Evolutionary conservation across 1,140 invertebrate genomes (phyloP).

Genomic region (Druon quercuslanigerum): DNA sequence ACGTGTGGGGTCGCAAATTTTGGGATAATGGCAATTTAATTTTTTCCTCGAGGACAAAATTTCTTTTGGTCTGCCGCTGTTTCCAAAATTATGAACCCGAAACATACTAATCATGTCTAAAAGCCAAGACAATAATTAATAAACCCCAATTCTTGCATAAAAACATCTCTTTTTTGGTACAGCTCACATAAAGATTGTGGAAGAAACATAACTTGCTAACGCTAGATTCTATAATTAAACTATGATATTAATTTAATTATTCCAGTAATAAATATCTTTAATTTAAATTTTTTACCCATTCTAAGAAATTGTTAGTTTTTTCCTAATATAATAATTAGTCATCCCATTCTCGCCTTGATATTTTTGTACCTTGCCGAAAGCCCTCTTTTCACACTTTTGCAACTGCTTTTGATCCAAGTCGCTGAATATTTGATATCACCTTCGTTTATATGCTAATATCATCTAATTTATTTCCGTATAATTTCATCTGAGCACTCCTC

Average conservation of each 20-base stretch:
- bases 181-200: background rate
- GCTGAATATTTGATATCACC: constrained; percentile 32
- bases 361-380: background rate
- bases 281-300: background rate
- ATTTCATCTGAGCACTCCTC: constrained; percentile 32
- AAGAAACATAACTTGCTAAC: too few relatives aligned
- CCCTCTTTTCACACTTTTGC: constrained; percentile 24
- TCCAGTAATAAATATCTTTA: background rate
- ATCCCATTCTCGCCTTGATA: too few relatives aligned
- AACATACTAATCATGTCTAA: constrained; percentile 1
- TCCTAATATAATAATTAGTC: too few relatives aligned
- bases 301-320: background rate
- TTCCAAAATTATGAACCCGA: background rate
- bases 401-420: background rate
- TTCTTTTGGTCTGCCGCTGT: constrained; percentile 11
- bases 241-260: background rate
- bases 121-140: constrained; percentile 15
- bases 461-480: constrained; percentile 48
- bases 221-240: too few relatives aligned
- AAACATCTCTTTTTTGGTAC: background rate
- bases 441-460: constrained; percentile 59
- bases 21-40: constrained; percentile 26
- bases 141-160: background rate
- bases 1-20: constrained; percentile 35
- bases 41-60: constrained; percentile 30